Base-by-base conservation (phyloP, 2,888 invertebrate species). In the Perithous albicinctus region DNA sequence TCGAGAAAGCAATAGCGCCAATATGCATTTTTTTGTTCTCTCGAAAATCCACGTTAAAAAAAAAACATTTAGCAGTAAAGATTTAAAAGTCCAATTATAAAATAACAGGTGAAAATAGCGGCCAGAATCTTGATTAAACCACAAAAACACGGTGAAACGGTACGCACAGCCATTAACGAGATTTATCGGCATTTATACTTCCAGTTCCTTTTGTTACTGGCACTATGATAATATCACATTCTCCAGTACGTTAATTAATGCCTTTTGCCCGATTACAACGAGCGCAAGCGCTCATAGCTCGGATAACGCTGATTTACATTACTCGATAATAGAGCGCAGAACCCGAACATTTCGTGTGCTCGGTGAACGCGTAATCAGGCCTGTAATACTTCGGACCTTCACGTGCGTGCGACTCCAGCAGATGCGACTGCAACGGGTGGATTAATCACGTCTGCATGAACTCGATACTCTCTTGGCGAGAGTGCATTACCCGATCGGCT, bases 281-380 rank as follows among this genome's bases (percentile, higher is more conserved):
- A 41, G 32, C 69, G 66, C 59, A 61, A 76, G 43, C 54, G 66
- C 51, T 66, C 70, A 59, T 59, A 26, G 41, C 43, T 56, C 32
- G 70, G 78, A 82, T 82, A 79, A 82, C 67, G 82, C 61, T 82
- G 82, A 82, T 82, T 82, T 82, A 79, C 76, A 82, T 82, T 79
- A 72, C 54, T 63, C 82, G 82, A 76, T 82, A 79, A 82, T 82
- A 63, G 67, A 59, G 41, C 56, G 20, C 51, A 63, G 70, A 35
- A 29, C 15, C 38, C 46, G 43, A 51, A 78, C 61, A 73, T 82
- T 78, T 67, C 63, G 72, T 41, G 43, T 82, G 75, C 72, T 78
- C 26, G 59, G 20, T 59, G 72, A 76, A 72, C 61, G 82, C 72
- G 79, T 82, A 82, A 82, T 82, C 78, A 81, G 72, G 79, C 82